Conservation (phyloP, 2,888 invertebrate genomes). For the Metallyticus violacea region DNA sequence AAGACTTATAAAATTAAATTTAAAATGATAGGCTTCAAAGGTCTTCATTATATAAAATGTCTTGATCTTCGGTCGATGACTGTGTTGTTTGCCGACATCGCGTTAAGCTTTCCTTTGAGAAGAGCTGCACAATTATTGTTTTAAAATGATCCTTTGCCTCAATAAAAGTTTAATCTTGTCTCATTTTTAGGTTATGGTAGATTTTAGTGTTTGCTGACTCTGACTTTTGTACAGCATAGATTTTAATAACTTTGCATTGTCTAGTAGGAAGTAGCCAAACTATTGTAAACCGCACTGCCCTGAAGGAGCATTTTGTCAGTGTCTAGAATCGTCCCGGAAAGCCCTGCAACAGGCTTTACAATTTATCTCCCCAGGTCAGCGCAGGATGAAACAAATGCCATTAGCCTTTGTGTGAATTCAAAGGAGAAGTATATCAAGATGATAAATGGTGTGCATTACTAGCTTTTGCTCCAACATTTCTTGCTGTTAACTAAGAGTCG, state of each 20-base stretch:
- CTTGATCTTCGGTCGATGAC: too few relatives aligned
- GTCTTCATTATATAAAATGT: too few relatives aligned
- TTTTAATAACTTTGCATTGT: background rate
- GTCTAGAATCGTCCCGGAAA: background rate
- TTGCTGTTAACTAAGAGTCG: background rate
- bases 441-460: background rate
- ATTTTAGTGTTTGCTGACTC: too few relatives aligned
- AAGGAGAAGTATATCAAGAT: background rate
- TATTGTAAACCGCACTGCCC: background rate
- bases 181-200: too few relatives aligned
- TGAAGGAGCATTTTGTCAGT: too few relatives aligned
- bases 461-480: background rate
- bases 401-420: background rate
- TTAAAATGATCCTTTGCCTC: too few relatives aligned
- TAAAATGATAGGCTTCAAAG: too few relatives aligned
- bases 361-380: background rate
- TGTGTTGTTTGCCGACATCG: too few relatives aligned
- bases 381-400: background rate
- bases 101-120: too few relatives aligned
- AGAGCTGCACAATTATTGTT: too few relatives aligned
- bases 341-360: background rate
- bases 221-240: background rate
- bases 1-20: too few relatives aligned
- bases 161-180: too few relatives aligned
- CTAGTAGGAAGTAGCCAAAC: background rate